Evolutionary conservation across 2,113 vertebrate species (phyloP).

Genomic region (Upupa epops): DNA sequence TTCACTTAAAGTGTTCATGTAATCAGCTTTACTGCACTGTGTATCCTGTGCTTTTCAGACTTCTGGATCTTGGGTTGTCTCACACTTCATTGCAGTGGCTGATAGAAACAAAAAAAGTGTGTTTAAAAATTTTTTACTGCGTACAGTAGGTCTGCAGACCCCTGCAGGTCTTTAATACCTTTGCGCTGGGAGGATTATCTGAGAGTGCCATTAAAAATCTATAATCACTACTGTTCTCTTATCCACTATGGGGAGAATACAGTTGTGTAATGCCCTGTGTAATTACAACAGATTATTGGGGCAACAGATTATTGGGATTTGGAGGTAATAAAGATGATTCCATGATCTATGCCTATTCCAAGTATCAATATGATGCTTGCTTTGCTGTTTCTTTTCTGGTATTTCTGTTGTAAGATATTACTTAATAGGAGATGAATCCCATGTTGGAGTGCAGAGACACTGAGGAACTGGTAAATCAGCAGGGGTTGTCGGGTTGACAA

Average conservation of each 20-base stretch:
- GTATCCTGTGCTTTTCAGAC: neutral
- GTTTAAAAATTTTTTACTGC: neutral
- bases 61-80: neutral
- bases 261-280: neutral
- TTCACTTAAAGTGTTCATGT: neutral
- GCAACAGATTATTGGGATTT: slow-evolving; percentile 12
- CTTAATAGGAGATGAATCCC: neutral
- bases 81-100: neutral
- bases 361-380: neutral
- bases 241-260: neutral
- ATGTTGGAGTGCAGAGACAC: neutral
- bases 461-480: neutral
- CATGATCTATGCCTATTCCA: neutral
- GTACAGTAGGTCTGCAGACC: neutral
- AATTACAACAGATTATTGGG: slow-evolving; percentile 8
- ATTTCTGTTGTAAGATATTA: neutral
- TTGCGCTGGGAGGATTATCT: neutral
- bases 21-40: neutral
- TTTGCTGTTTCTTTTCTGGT: neutral
- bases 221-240: neutral
- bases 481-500: neutral
- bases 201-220: neutral
- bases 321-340: neutral
- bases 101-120: neutral
- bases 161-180: neutral